Evolutionary conservation across 2,888 invertebrate genomes (phyloP).

Genomic region (Drosophila limbata): DNA sequence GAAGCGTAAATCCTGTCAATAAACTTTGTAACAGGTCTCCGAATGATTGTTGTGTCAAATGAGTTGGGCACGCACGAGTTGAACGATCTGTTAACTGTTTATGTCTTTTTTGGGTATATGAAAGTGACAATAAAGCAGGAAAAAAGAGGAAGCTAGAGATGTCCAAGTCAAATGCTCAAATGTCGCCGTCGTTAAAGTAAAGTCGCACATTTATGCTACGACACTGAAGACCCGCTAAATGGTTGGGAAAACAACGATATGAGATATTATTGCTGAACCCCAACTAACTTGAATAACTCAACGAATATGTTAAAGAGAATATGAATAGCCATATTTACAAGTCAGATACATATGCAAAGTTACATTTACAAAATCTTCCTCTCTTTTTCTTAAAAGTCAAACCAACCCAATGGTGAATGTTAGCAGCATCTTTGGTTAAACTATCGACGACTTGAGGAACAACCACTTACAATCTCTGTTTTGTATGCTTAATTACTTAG

Average conservation of each 20-base stretch:
- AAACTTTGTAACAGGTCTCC: slow-evolving; percentile 55
- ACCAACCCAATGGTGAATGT: slow-evolving; percentile 20
- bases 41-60: slow-evolving; percentile 26
- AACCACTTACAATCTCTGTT: slow-evolving; percentile 16
- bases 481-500: slow-evolving; percentile 47
- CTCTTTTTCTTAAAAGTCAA: slow-evolving; percentile 1
- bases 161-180: slow-evolving; percentile 45
- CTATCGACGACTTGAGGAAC: slow-evolving; percentile 45
- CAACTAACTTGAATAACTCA: slow-evolving; percentile 25
- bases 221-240: slow-evolving; percentile 59
- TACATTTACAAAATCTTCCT: slow-evolving; percentile 15
- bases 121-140: slow-evolving; percentile 15
- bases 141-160: slow-evolving; percentile 25
- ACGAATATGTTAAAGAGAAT: slow-evolving; percentile 12
- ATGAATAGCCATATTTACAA: slow-evolving; percentile 10
- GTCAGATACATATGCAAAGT: background rate
- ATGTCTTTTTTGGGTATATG: slow-evolving; percentile 14
- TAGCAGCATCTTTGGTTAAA: slow-evolving; percentile 29
- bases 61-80: slow-evolving; percentile 53
- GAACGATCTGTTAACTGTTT: slow-evolving; percentile 58
- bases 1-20: slow-evolving; percentile 57
- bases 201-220: slow-evolving; percentile 46
- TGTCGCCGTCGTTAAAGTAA: slow-evolving; percentile 46
- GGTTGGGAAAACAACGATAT: slow-evolving; percentile 54
- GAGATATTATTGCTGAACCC: slow-evolving; percentile 51